Evolutionary conservation across 2,888 invertebrate genomes (phyloP), one percentile per base, ranked within the genome.

Genomic region (Leucophenga montana): DNA sequence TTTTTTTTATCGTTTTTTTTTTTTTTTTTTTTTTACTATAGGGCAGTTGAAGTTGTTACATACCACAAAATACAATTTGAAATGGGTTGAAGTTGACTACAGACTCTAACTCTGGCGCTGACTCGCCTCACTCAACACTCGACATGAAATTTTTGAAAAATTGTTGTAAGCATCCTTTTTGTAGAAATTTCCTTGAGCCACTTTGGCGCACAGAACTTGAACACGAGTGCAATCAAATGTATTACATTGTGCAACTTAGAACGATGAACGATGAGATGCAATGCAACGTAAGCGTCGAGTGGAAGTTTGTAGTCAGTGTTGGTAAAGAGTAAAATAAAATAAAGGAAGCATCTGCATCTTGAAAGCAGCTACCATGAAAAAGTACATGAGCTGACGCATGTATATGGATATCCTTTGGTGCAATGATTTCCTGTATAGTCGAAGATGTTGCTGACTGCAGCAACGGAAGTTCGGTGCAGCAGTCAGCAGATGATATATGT

Each of bases 161-260:
- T 64, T 33, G 48, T 48, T 46, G 62, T 48, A 64, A 64, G 78
- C 81, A 78, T 75, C 78, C 80, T 78, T 75, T 79, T 75, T 75
- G 74, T 74, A 16, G 50, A n/a, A 50, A 16, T 77, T 79, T 73
- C 73, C 72, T 71, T 67, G 74, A 73, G 83, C 83, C 78, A 80
- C 80, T 83, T 80, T 83, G 79, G 81, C 77, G 78, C 50, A 74
- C 78, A 80, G 76, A 81, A 79, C 82, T 82, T 80, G 81, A 82
- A 78, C 81, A 82, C 78, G 82, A 81, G 81, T 81, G 81, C 81
- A 81, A 81, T 81, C 81, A 81, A 81, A 81, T 81, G 81, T 81
- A 80, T 82, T 79, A 82, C 82, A 81, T 82, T 81, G 80, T 81
- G 81, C 76, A 82, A 82, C 78, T 80, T 79, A 79, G 61, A 33